Base-by-base conservation (phyloP, 2,113 vertebrate species). In the Cathartes aura region DNA sequence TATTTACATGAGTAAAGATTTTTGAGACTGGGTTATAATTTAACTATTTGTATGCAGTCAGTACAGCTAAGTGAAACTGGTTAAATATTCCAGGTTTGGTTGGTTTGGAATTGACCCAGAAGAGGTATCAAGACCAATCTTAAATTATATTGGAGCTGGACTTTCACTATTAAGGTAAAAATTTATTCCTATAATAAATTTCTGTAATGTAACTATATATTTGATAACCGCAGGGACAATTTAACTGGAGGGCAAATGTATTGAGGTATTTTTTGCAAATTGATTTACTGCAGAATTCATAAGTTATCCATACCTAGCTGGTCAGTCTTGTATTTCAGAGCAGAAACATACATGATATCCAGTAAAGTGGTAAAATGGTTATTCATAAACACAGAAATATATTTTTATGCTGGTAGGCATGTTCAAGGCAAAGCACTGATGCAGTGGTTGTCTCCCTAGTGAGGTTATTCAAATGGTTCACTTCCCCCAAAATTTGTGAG, bases 71-170 rank as follows among this genome's bases (percentile, higher is more conserved):
- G 43, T 91, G 63, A 84, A 95, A 53, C 27, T 76, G 11, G 6
- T 87, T 96, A 40, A 62, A 36, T 94, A 17, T 97, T 96, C 66
- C 87, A 99, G 99, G 87, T 99, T 99, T 96, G 99, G 99, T 53
- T 99, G 98, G 99, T 99, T 99, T 98, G 99, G 99, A 85, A 98
- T 99, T 73, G 93, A 98, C 60, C 95, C 99, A 4, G 98, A 99
- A 97, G 98, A 98, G 8, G 98, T 99, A 19, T 94, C 98, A 62
- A 98, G 97, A 64, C 99, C 99, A 0, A 38, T 98, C 68, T 96
- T 99, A 71, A 99, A 99, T 95, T 99, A 99, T 60, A 92, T 98
- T 67, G 99, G 99, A 84, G 99, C 99, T 47, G 99, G 97, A 5
- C 98, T 99, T 67, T 99, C 99, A 93, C 91, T 99, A 26, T 45